Conservation (phyloP, 2,113 vertebrate species). For the Nanorana parkeri region DNA sequence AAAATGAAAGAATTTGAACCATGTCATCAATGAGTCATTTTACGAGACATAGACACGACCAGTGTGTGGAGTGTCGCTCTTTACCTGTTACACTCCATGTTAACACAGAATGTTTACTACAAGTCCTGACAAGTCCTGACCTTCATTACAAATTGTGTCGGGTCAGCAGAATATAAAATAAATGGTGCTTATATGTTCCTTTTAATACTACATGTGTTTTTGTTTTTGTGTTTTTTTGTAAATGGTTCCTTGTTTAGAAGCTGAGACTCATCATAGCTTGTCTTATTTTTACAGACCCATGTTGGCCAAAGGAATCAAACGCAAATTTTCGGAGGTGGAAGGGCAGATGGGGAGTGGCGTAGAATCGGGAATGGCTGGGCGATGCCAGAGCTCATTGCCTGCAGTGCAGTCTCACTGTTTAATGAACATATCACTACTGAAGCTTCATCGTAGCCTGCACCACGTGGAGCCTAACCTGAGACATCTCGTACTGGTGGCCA, state of each 20-base stretch:
- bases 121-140: neutral
- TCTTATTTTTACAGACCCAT: constrained; percentile 59
- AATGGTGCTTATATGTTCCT: too few species aligned
- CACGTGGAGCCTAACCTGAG: constrained; percentile 68
- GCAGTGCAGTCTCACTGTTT: constrained; percentile 63
- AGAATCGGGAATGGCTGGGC: constrained; percentile 52
- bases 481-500: constrained; percentile 72
- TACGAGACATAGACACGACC: neutral
- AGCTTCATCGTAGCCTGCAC: constrained; percentile 70
- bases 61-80: neutral
- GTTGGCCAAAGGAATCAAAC: constrained; percentile 69
- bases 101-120: neutral
- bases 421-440: constrained; percentile 69
- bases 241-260: too few species aligned
- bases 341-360: constrained; percentile 48
- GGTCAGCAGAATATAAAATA: too few species aligned
- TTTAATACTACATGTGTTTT: too few species aligned
- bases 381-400: constrained; percentile 10
- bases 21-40: constrained; percentile 9
- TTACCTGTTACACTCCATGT: neutral
- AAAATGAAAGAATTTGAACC: constrained; percentile 15
- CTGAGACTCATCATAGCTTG: neutral
- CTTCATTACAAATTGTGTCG: neutral
- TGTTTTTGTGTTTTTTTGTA: too few species aligned
- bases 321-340: constrained; percentile 65